Evolutionary conservation across 23 tunicate species (phyloP), one percentile per base, ranked within the genome.

Genomic region (Diplosoma virens): DNA sequence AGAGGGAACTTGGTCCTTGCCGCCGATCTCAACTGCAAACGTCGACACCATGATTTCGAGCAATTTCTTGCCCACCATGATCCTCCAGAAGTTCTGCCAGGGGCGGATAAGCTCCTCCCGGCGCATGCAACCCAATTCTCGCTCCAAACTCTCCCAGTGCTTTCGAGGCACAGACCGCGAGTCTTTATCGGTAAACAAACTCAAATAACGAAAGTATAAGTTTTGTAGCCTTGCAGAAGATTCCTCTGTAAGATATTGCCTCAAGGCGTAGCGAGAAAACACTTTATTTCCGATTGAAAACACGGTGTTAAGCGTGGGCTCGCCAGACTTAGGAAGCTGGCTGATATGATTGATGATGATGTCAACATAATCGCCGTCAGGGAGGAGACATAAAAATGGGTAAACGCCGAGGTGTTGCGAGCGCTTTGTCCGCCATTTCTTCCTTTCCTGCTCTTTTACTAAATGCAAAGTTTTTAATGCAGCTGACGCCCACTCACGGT

Each of bases 341-440:
- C 25, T 24, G 36, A 92, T 22, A 45, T 71, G 79, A 45, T 63
- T 68, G 66, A 92, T 70, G 25, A 92, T 92, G 37, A 85, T 81
- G 6, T 92, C 84, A 67, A 81, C 79, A 45, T 84, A 92, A 6
- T 46, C 84, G 25, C 70, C 76, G 1, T 80, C 87, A 1, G 87
- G 84, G 17, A 92, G 37, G 7, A 85, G 26, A 41, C 88, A 85
- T 3, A 92, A 58, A 73, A 85, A 92, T 0, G 97, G 97, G 64
- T 82, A 89, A 1, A 80, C 67, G 2, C 58, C 58, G 45, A 78
- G 47, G 20, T 26, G 18, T 3, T 27, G 60, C 3, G 9, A 21
- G 6, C 61, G 25, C n/a, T 35, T 11, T 3, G 47, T 22, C 4
- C 23, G 1, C 84, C 77, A 67, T 7, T 73, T 47, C 67, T 27